These are phyloP conservation scores for Maniola hyperantus DNA, from an alignment of 2,888 invertebrate species.

Conservation along the genomic window DNA sequence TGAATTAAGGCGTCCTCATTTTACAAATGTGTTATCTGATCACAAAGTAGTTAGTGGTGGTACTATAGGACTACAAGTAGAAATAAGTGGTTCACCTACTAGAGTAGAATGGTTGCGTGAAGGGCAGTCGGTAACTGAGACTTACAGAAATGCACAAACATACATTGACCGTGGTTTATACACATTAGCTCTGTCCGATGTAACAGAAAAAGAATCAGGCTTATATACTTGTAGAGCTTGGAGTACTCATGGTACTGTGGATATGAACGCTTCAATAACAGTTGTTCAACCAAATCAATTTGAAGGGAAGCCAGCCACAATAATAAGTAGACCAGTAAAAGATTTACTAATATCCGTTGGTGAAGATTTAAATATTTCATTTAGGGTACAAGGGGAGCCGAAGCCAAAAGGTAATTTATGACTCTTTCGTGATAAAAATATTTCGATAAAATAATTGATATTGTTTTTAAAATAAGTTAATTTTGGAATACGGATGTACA, in stretches of 20 bases:
- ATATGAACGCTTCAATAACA: constrained; percentile 88
- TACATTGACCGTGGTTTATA: constrained; percentile 87
- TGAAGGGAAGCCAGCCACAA: constrained; percentile 90
- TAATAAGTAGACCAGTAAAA: constrained; percentile 90
- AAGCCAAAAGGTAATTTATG: constrained; percentile 88
- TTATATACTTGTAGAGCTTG: constrained; percentile 89
- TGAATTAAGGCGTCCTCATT: constrained; percentile 85
- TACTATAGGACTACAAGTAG: constrained; percentile 91
- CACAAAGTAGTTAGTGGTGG: constrained; percentile 89
- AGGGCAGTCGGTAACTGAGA: constrained; percentile 80
- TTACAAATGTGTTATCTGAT: constrained; percentile 86
- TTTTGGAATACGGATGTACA: no score
- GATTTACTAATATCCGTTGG: constrained; percentile 88
- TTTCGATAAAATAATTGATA: no score
- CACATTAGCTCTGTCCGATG: constrained; percentile 88
- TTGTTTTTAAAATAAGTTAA: no score
- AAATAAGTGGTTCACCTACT: constrained; percentile 87
- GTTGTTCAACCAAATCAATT: constrained; percentile 84
- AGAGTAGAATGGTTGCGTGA: constrained; percentile 90
- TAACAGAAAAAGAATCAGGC: constrained; percentile 88
- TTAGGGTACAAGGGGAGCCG: constrained; percentile 91
- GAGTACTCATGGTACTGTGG: constrained; percentile 88
- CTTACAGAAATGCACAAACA: constrained; percentile 85
- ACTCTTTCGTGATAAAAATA: not conserved
- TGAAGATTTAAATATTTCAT: constrained; percentile 92